Percentiles rank a stretch among this genome's conserved stretches.
Conservation (phyloP, 2,113 vertebrate species). For the Etheostoma cragini region DNA sequence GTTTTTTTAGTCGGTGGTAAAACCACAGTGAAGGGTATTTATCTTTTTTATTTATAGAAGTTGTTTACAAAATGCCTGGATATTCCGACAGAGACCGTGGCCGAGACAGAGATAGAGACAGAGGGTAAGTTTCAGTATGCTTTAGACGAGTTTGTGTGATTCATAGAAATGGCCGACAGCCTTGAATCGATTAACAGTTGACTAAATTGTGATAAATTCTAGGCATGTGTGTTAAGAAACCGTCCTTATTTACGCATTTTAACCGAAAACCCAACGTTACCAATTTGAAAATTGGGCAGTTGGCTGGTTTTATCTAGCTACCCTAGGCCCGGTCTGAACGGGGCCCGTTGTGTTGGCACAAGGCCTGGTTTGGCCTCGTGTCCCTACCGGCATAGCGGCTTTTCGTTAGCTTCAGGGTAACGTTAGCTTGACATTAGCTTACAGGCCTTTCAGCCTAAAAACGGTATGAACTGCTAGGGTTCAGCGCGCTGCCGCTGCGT, state of each 20-base stretch:
- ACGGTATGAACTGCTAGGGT: no score
- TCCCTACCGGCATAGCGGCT: conserved; percentile 28
- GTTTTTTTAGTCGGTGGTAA: not conserved
- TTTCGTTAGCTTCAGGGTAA: conserved; percentile 43
- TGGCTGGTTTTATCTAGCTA: not conserved
- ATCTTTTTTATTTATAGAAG: conserved; percentile 63
- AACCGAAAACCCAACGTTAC: accelerated
- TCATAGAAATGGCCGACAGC: conserved; percentile 45
- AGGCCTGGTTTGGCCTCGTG: conserved; percentile 79
- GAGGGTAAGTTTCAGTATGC: conserved; percentile 82
- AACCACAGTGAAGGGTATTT: conserved; percentile 36
- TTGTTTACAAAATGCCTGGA: conserved; percentile 88
- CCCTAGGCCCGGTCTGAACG: not conserved
- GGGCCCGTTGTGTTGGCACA: conserved; percentile 48
- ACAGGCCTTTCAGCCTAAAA: no score
- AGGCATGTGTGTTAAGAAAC: accelerated
- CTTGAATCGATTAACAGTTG: no score
- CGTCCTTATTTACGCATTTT: not conserved
- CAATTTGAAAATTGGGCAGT: accelerated
- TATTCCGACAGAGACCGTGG: conserved; percentile 96
- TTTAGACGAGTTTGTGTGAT: conserved; percentile 1
- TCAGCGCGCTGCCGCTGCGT: no score
- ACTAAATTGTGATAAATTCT: not conserved
- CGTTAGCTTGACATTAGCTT: conserved; percentile 10
- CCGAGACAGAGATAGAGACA: conserved; percentile 92